Conservation (phyloP, 1,140 invertebrate genomes). For the Pemphigus obesinymphae region DNA sequence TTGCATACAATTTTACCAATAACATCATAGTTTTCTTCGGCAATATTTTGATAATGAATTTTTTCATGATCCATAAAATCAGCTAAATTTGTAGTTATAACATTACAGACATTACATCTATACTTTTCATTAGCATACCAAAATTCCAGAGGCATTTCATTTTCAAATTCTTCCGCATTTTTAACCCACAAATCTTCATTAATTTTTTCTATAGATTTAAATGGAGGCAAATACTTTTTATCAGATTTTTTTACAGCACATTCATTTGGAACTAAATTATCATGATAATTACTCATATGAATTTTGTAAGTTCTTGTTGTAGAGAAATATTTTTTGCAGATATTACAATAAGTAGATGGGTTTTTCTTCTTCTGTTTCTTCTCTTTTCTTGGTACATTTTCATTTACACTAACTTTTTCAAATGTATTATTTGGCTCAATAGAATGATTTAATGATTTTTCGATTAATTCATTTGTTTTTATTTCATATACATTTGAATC, state of each 20-base stretch:
- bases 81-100: background rate
- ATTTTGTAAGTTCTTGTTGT: background rate
- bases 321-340: background rate
- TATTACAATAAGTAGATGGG: background rate
- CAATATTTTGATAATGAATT: background rate
- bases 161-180: background rate
- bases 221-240: no score
- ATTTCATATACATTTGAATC: no score
- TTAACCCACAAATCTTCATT: no score
- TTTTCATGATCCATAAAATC: background rate
- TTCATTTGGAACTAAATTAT: background rate
- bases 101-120: background rate
- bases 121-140: background rate
- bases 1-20: background rate
- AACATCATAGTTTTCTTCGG: no score
- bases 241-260: no score
- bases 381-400: no score
- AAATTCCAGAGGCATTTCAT: background rate
- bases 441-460: no score
- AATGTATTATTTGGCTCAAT: no score
- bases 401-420: no score
- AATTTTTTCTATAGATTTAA: no score
- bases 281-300: background rate
- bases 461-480: no score
- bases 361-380: no score